Evolutionary conservation across 2,888 invertebrate species (phyloP), one percentile per base, ranked within the genome.

Genomic region (Caradrina kadenii): DNA sequence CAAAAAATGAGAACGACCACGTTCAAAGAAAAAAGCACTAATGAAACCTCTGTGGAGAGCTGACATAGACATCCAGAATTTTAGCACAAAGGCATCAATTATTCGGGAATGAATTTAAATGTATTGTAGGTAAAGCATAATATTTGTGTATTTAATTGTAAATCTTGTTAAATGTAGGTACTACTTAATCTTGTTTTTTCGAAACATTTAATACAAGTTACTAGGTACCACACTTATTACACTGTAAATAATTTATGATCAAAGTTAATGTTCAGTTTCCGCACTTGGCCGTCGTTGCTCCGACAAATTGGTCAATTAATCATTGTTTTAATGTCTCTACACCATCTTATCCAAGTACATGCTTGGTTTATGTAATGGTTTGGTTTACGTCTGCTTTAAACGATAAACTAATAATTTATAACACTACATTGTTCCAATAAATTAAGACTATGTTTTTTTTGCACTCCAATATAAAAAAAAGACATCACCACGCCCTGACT

Each of bases 281-380:
- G 81, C 66, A 77, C 68, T 80, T 76, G 65, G 35, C 67, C 74
- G 82, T 80, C 82, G 81, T 78, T 77, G 76, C 73, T 75, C 87
- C 73, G 88, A 92, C 91, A 90, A 90, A 93, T 87, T 89, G 89
- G 81, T 78, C 91, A 80, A 93, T 93, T 93, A 92, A 93, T 93
- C 89, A 88, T 83, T 76, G 81, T 89, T 93, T 93, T 92, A 93
- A 90, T 88, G 88, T 87, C 82, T 80, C 85, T 84, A 86, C 88
- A 87, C 82, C 81, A 80, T 79, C 81, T 83, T 85, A 86, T 77
- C 80, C 76, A 69, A 66, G 68, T 76, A 75, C 77, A 74, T 59
- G 86, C 84, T 79, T 35, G 82, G 80, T 82, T 79, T 79, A 31
- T 79, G 74, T 85, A 82, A 87, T 82, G 65, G 84, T 73, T 77